phyloP scores from a whole-genome alignment of 2,888 invertebrate genomes.

The Zele albiditarsus region DNA sequence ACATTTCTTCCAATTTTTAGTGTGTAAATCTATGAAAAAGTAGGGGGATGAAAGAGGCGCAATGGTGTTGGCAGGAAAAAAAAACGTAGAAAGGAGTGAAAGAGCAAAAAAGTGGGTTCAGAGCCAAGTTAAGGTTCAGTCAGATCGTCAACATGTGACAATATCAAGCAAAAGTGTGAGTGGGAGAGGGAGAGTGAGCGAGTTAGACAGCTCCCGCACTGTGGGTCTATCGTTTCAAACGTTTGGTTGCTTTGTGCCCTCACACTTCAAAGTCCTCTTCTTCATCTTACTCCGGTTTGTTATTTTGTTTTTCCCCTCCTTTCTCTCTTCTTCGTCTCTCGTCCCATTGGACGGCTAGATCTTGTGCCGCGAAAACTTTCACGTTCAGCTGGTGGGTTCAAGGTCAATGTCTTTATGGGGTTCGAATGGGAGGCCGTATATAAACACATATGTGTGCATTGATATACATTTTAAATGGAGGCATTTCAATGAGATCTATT shows the following conservation, averaged over 20 bases:
- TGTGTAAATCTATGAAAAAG: no score
- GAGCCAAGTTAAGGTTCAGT: slow-evolving; percentile 35
- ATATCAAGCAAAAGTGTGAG: slow-evolving; percentile 32
- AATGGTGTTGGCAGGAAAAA: not conserved
- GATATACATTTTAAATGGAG: not conserved
- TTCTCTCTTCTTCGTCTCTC: not conserved
- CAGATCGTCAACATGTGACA: slow-evolving; percentile 42
- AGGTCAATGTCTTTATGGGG: slow-evolving; percentile 50
- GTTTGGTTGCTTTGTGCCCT: not conserved
- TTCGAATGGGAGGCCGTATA: slow-evolving; percentile 27
- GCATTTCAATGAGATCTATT: not conserved
- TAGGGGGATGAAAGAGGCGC: no score
- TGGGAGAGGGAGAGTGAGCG: not conserved
- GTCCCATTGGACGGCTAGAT: not conserved
- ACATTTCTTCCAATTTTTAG: no score
- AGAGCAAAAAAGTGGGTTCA: slow-evolving; percentile 35
- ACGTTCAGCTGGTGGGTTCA: slow-evolving; percentile 49
- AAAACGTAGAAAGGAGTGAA: not conserved
- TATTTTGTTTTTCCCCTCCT: not conserved
- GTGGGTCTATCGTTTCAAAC: not conserved
- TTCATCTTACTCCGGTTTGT: not conserved
- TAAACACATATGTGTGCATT: not conserved
- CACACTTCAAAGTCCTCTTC: not conserved
- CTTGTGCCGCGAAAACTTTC: slow-evolving; percentile 24
- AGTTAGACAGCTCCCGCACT: not conserved